These are phyloP conservation scores for Rugalucina vietnamica DNA, from an alignment of 2,888 invertebrate species.

Conservation along the genomic window DNA sequence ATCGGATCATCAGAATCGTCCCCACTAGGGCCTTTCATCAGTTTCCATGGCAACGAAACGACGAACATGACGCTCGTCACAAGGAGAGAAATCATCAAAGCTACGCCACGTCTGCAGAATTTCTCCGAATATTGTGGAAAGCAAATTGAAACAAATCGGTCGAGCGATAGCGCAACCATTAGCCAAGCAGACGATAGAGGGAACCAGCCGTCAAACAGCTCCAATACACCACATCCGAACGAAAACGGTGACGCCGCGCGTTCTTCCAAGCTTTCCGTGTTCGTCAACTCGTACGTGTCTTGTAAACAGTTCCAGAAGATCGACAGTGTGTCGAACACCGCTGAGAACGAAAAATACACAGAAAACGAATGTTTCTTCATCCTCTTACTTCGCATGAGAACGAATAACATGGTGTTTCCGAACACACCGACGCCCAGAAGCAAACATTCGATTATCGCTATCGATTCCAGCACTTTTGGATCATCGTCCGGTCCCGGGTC, in stretches of 20 bases:
- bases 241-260: neutral
- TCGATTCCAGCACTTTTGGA: neutral
- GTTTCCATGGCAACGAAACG: conserved; percentile 1
- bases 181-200: conserved; percentile 10
- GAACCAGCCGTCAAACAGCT: conserved; percentile 28
- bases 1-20: conserved; percentile 13
- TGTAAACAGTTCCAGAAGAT: conserved; percentile 25
- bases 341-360: conserved; percentile 25
- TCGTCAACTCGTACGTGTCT: neutral
- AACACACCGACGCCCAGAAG: neutral
- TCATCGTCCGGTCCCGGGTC: neutral
- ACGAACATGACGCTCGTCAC: neutral
- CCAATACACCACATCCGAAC: conserved; percentile 23
- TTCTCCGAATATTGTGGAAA: neutral
- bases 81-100: neutral
- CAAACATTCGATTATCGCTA: conserved; percentile 15
- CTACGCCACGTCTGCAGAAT: conserved; percentile 15
- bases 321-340: conserved; percentile 11
- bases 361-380: conserved; percentile 22
- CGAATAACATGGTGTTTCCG: conserved; percentile 24
- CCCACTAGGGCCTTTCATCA: neutral
- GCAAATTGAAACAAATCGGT: conserved; percentile 14
- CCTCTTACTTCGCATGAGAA: conserved; percentile 32
- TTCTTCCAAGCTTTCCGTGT: neutral
- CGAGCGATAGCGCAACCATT: conserved; percentile 5